phyloP scores from a whole-genome alignment of 1,140 invertebrate species.

The Sipha flava region DNA sequence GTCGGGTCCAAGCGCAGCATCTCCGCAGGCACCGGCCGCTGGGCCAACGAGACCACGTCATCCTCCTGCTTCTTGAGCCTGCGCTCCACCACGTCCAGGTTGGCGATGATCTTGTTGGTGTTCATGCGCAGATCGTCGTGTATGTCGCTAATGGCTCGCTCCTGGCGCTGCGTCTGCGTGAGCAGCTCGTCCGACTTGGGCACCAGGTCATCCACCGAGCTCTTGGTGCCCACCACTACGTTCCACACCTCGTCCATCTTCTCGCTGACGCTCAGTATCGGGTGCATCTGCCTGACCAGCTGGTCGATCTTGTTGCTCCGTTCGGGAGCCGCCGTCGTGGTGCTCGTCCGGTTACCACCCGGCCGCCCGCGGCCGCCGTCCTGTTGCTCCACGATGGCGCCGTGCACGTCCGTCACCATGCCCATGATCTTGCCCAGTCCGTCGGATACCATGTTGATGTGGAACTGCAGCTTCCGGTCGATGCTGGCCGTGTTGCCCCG shows the following conservation, averaged over 20 bases:
- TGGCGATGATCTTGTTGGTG: conserved; percentile 78
- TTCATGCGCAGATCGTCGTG: conserved; percentile 71
- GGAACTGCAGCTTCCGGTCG: conserved; percentile 72
- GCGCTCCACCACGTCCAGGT: conserved; percentile 74
- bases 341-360: conserved; percentile 43
- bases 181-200: conserved; percentile 76
- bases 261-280: conserved; percentile 72
- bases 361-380: conserved; percentile 40
- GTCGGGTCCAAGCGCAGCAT: conserved; percentile 61
- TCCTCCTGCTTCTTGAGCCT: conserved; percentile 72
- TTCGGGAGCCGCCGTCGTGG: conserved; percentile 46
- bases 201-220: conserved; percentile 69
- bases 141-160: conserved; percentile 76
- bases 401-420: conserved; percentile 70
- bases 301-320: conserved; percentile 67
- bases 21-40: conserved; percentile 59
- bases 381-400: conserved; percentile 59
- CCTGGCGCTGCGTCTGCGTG: conserved; percentile 74
- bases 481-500: conserved; percentile 64
- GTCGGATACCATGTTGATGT: conserved; percentile 62
- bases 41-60: conserved; percentile 61
- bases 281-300: conserved; percentile 65
- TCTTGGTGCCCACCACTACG: conserved; percentile 76
- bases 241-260: conserved; percentile 87
- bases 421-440: conserved; percentile 59